Evolutionary conservation across 2,113 vertebrate species (phyloP), one percentile per base, ranked within the genome.

Genomic region (Myotis lucifugus): DNA sequence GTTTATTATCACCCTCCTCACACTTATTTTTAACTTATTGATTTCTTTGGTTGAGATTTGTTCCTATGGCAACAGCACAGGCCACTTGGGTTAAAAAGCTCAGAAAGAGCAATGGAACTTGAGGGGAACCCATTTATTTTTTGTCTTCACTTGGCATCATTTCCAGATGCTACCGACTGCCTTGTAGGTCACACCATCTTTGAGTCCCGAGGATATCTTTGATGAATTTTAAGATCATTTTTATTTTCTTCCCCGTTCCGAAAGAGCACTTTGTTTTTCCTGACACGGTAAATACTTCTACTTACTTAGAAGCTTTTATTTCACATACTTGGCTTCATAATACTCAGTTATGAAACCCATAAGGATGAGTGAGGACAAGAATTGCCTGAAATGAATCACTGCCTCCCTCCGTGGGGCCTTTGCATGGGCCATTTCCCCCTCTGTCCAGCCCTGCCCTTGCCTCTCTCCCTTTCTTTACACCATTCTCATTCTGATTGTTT

Each of bases 11-110:
- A 76, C 59, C 69, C 6, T 85, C 89, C 23, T 84, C 74, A 50
- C 40, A 88, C 78, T 79, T 95, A 94, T 88, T 95, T 95, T 97
- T 94, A 89, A 95, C 56, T 94, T 84, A 91, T 69, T 91, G 89
- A 97, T 93, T 96, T 96, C 34, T 96, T 93, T 88, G 42, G 4
- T 67, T 21, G 32, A 84, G 66, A 89, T 88, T 70, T 23, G 77
- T 90, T 95, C 37, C 94, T 48, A 94, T 96, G 78, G 50, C 37
- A 95, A 96, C 76, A 37, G 54, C 37, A 52, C 13, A 81, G 91
- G n/a, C 56, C 29, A 73, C 52, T 94, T 64, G 40, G 64, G 69
- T 61, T 88, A 34, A 54, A 69, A 84, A 91, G 76, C 74, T 82
- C 81, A 61, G 76, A 66, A 85, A 90, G 17, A 83, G 70, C 74